phyloP scores from a whole-genome alignment of 2,888 invertebrate species.

The Hipparchia semele region DNA sequence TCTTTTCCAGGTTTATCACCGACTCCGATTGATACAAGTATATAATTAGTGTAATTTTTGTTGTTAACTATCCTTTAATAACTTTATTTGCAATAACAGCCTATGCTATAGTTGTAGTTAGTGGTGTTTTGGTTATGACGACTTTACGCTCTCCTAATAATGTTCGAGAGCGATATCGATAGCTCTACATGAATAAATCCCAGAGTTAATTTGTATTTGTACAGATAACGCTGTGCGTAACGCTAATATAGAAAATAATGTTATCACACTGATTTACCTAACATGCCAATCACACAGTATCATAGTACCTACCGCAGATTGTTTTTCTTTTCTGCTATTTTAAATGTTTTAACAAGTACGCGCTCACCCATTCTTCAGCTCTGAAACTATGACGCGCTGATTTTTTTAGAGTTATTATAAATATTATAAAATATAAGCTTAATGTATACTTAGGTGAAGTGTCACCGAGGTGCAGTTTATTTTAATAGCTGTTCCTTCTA shows the following conservation, averaged over 20 bases:
- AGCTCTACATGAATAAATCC: slow-evolving; percentile 3
- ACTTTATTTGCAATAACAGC: slow-evolving; percentile 23
- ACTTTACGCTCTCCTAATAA: slow-evolving; percentile 1
- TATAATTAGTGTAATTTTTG: slow-evolving; percentile 56
- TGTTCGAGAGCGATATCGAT: slow-evolving; percentile 10
- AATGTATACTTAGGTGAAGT: no score
- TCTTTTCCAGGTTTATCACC: slow-evolving; percentile 76
- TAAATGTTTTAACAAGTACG: slow-evolving; percentile 15
- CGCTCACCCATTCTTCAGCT: not conserved
- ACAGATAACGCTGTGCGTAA: slow-evolving; percentile 16
- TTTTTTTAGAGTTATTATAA: slow-evolving; percentile 8
- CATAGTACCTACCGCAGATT: slow-evolving; percentile 7
- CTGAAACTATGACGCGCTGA: slow-evolving; percentile 3
- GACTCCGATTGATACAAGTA: slow-evolving; percentile 75
- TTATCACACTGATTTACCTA: slow-evolving; percentile 22
- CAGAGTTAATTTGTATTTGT: slow-evolving; percentile 9
- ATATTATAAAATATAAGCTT: no score
- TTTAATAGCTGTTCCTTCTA: no score
- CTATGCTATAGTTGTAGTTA: slow-evolving; percentile 20
- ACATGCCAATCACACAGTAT: slow-evolving; percentile 22
- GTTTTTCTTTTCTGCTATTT: slow-evolving; percentile 7
- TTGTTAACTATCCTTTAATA: slow-evolving; percentile 23
- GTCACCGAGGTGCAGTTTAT: no score
- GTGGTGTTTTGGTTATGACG: not conserved
- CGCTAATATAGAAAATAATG: slow-evolving; percentile 15